Conservation (phyloP, 1,140 invertebrate genomes). For the Drosophila grimshawi region DNA sequence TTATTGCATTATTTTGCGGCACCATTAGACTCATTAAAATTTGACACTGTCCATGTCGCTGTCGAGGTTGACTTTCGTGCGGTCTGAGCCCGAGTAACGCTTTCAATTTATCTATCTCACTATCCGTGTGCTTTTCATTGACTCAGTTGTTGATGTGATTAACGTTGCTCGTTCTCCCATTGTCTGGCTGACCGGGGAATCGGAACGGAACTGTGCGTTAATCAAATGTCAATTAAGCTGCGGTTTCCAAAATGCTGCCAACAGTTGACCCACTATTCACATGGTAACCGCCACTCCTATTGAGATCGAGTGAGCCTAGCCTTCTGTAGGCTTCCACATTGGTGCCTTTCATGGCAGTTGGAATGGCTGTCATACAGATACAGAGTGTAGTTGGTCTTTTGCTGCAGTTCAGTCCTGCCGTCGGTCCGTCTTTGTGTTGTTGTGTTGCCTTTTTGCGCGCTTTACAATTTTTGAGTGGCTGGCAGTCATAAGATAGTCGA, state of each 20-base stretch:
- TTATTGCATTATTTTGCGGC: constrained; percentile 63
- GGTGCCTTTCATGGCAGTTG: constrained; percentile 7
- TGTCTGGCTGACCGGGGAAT: constrained; percentile 16
- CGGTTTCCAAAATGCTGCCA: constrained; percentile 59
- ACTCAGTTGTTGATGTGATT: constrained; percentile 43
- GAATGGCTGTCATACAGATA: constrained; percentile 11
- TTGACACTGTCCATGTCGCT: constrained; percentile 40
- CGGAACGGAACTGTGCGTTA: constrained; percentile 59
- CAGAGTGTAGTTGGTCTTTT: neutral
- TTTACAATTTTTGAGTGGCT: constrained; percentile 55
- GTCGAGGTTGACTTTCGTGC: constrained; percentile 14
- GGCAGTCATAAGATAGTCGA: constrained; percentile 54
- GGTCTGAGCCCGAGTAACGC: constrained; percentile 31
- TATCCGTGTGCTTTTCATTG: constrained; percentile 26
- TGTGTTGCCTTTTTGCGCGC: constrained; percentile 41
- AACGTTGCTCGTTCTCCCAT: constrained; percentile 45
- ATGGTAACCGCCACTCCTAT: neutral
- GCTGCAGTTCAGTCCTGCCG: constrained; percentile 9
- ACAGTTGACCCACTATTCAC: neutral
- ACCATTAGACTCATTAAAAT: constrained; percentile 78
- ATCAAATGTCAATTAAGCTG: constrained; percentile 77
- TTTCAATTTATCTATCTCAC: constrained; percentile 68
- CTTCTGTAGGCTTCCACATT: neutral
- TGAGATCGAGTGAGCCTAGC: neutral
- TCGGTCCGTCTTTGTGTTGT: constrained; percentile 48